Percentiles rank a stretch among this genome's conserved stretches.
These are phyloP conservation scores for Palythoa caribaeorum DNA, from an alignment of 92 coral and sea anemone genomes.

Conservation along the genomic window DNA sequence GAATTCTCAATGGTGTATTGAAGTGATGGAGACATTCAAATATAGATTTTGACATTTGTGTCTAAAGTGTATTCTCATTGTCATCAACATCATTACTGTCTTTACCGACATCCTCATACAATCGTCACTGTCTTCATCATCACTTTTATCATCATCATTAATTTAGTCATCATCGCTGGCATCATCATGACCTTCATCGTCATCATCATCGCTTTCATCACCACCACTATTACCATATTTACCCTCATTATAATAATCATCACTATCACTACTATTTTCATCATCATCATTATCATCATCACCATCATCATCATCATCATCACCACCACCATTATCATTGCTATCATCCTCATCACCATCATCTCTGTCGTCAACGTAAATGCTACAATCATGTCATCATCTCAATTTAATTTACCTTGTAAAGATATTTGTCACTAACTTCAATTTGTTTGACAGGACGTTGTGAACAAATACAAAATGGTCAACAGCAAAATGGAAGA, in stretches of 20 bases:
- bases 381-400: neutral
- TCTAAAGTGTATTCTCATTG: neutral
- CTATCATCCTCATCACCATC: neutral
- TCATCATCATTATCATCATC: neutral
- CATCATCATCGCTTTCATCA: neutral
- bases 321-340: neutral
- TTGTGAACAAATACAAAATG: conserved; percentile 88
- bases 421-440: too few species aligned
- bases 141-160: too few species aligned
- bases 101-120: too few species aligned
- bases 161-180: neutral
- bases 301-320: neutral
- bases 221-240: too few species aligned
- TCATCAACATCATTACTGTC: neutral
- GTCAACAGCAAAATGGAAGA: conserved; percentile 58
- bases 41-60: too few species aligned
- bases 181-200: neutral
- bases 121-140: neutral
- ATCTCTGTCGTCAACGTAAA: too few species aligned
- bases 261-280: neutral
- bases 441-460: conserved; percentile 67
- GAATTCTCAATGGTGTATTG: too few species aligned
- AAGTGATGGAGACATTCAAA: too few species aligned
- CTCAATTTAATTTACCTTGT: too few species aligned
- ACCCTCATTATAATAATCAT: neutral